Base-by-base conservation (phyloP, 2,888 invertebrate species). In the Dendrolimus pini region DNA sequence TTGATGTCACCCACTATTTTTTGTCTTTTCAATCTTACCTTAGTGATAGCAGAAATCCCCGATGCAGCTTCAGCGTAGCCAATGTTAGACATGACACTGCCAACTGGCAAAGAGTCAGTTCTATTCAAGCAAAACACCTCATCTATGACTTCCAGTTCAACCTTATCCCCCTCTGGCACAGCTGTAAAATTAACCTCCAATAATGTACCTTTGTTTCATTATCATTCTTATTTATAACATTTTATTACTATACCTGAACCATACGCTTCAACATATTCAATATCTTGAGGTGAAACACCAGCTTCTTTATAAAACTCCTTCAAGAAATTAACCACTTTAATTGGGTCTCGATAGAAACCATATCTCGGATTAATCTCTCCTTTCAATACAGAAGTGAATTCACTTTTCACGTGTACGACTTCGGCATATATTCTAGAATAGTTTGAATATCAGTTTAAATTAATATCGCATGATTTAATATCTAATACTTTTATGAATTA, bases 241-340 rank as follows among this genome's bases (percentile, higher is more conserved):
- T 47, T 47, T 47, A 10, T 47, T 12, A 13, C 52, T 42, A 60
- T 66, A 69, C 94, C 94, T 58, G 93, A 92, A 13, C 94, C 94
- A 77, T 94, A 94, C 47, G 94, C 94, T 75, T 95, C 95, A 18
- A 95, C 85, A 71, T 92, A 95, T 52, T 89, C 83, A 0, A 95
- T 88, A 0, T 72, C 66, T 30, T 76, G 70, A 0, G 94, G 94
- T 53, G 92, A 78, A 7, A 95, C 71, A 7, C 85, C 83, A 12
- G 92, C 91, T 69, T 94, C 93, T 0, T 80, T 68, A 72, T 95
- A 95, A 56, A 83, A 82, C 0, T 62, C 55, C 13, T 67, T 66
- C 2, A 80, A 59, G 56, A 80, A 82, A 0, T 66, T 63, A 0
- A 65, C 64, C n/a, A 71, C 61, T 6, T 59, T 61, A 2, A 61